Evolutionary conservation across 2,797 vertebrate species (phyloP).

Genomic region (Ficedula albicollis): DNA sequence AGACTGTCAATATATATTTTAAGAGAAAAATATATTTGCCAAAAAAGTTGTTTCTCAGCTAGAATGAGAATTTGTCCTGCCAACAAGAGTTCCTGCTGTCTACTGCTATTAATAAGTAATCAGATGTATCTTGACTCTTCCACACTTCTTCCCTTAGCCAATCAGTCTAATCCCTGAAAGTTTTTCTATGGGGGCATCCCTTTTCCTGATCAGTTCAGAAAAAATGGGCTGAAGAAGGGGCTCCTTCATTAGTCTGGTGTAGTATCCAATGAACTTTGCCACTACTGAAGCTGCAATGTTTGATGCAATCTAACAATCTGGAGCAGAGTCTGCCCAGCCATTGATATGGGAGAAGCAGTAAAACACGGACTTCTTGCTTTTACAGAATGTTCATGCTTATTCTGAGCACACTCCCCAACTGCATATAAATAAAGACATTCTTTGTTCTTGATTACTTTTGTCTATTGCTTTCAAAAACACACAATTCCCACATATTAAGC

Average conservation of each 20-base stretch:
- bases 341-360: neutral
- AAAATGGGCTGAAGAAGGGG: neutral
- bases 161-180: neutral
- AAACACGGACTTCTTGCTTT: neutral
- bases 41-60: neutral
- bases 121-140: neutral
- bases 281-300: neutral
- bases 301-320: neutral
- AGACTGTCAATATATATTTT: neutral
- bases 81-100: neutral
- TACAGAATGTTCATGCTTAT: neutral
- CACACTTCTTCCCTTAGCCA: neutral
- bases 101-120: neutral
- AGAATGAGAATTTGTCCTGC: neutral
- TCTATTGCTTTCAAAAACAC: neutral
- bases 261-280: neutral
- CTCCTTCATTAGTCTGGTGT: neutral
- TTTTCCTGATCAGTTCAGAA: neutral
- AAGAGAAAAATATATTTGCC: neutral
- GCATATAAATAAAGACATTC: neutral
- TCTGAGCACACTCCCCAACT: neutral
- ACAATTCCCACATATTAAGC: neutral
- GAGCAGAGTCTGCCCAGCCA: neutral
- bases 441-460: neutral
- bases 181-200: fast-evolving